Evolutionary conservation across 2,113 vertebrate genomes (phyloP), one percentile per base, ranked within the genome.

Genomic region (Tragulus kanchil): DNA sequence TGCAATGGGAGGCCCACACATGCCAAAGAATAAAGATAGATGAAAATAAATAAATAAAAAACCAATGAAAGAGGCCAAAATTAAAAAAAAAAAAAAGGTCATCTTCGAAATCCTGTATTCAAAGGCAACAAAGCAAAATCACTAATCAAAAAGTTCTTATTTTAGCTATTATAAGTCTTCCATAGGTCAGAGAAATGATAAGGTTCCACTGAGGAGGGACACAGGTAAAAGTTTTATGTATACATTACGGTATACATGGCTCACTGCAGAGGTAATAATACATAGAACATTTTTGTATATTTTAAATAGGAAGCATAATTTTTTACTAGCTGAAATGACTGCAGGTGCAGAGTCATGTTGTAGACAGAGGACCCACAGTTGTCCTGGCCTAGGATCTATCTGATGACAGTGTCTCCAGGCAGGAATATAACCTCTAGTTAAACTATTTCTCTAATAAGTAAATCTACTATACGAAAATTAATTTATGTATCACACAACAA

Each of bases 51-150:
- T 36, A 36, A 36, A 36, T 36, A 36, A 36, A 36, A 36, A 36
- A 36, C 36, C 36, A 36, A 36, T 36, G 36, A 36, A 36, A 36
- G 36, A 36, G 36, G 36, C 36, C 36, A 36, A 36, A 36, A 36
- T 36, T 36, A 36, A 36, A 36, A 36, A 36, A 36, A 36, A 36
- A 36, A 36, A 36, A 36, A 36, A 36, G 36, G 36, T 36, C 36
- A 36, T 36, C 36, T 36, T 36, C 36, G 89, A 83, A 64, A 54
- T 48, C 83, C 85, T 86, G 54, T 94, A 42, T 52, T 78, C 54
- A 86, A 83, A 82, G 17, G 73, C 62, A 94, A 87, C 1, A 90
- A 93, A 93, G 36, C 25, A 97, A 96, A 90, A 93, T 77, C 61
- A 85, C 21, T 81, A 89, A 78, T 56, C 61, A 45, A 77, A 86